Percentiles rank a stretch among this genome's conserved stretches.
Evolutionary conservation across 2,113 vertebrate genomes (phyloP).

Genomic region (Oceanites oceanicus): DNA sequence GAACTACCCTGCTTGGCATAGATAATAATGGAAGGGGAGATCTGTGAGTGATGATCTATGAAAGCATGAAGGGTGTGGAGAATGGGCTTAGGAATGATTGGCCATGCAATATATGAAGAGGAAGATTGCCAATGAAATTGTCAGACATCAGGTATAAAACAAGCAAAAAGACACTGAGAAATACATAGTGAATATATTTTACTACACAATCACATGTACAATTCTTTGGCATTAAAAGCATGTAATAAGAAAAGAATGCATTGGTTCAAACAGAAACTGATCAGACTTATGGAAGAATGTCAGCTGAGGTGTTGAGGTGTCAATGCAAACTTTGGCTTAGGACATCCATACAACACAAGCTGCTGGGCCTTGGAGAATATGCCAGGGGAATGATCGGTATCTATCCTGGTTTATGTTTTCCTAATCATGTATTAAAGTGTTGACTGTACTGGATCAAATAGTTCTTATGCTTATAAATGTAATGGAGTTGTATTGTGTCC

Average conservation of each 20-base stretch:
- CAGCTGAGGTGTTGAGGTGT: neutral
- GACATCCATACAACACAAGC: neutral
- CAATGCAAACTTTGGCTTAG: neutral
- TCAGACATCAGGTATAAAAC: neutral
- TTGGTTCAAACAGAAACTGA: neutral
- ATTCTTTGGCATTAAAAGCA: neutral
- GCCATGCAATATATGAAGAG: neutral
- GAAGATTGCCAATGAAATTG: neutral
- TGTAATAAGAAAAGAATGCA: neutral
- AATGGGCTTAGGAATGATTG: neutral
- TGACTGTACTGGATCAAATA: neutral
- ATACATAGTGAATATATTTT: neutral
- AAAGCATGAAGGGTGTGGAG: neutral
- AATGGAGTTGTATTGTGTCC: neutral
- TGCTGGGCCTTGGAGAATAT: neutral
- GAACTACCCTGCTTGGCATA: neutral
- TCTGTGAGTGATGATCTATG: neutral
- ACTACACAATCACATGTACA: neutral
- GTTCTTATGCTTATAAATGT: neutral
- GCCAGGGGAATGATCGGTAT: neutral
- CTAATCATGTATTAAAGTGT: neutral
- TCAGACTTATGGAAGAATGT: neutral
- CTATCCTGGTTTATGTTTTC: neutral
- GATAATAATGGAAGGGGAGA: neutral
- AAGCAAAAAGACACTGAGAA: neutral